Evolutionary conservation across 2,888 invertebrate species (phyloP), one percentile per base, ranked within the genome.

Genomic region (Hipparchia sbordonii): DNA sequence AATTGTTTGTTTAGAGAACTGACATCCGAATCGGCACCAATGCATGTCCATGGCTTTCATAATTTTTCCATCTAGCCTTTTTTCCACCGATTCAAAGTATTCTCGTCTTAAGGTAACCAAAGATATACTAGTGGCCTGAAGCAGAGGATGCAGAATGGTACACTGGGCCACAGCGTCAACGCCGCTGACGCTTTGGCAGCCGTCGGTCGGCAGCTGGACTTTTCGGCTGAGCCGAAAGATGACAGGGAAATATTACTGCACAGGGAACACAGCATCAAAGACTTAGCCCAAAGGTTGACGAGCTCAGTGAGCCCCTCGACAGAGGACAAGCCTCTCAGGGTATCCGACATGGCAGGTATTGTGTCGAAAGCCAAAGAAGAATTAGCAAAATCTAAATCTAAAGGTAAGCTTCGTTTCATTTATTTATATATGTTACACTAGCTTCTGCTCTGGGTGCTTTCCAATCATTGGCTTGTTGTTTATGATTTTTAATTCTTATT

Each of bases 291-390:
- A 86, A 97, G 97, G 88, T 89, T 98, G 78, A 96, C 97, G 57
- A 97, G 96, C 82, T 96, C 97, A 81, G 85, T 87, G 4, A 91
- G 88, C 71, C 89, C 90, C n/a, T 84, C 94, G 0, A 91, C 94
- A 61, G 96, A 96, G 76, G 95, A 95, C 51, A 95, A 95, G 79
- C 93, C 95, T 63, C 92, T 95, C 78, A 91, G 96, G 86, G 96
- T 97, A 74, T 96, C 97, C 61, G 97, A 98, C 82, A 97, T 98
- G 96, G 96, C 97, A 73, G 98, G 98, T 65, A 95, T 98, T 79
- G 98, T 98, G 79, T 97, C 97, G 70, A 98, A 98, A 93, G 98
- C 98, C 84, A 98, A 98, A 95, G 97, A 98, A 89, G 98, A 97
- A 80, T 93, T 98, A 82, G 97, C 97, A 23, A 97, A 97, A 89